Conservation (phyloP, 2,797 vertebrate genomes). For the Petrocephalus sullivani region DNA sequence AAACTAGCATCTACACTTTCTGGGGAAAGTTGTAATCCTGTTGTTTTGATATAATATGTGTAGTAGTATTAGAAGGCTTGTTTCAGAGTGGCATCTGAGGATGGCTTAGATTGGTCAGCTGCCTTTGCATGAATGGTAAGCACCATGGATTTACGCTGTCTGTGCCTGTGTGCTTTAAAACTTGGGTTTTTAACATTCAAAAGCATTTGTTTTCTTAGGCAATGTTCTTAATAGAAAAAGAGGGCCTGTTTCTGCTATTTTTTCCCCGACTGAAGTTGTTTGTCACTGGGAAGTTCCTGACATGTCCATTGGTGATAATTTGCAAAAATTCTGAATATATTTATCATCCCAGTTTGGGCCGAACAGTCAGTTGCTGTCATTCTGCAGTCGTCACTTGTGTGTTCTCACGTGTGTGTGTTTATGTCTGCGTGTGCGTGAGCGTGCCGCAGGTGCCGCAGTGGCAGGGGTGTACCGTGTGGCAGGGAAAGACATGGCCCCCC, state of each 20-base stretch:
- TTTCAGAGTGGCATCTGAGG: background rate
- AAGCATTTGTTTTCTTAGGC: background rate
- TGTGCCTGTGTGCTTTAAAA: background rate
- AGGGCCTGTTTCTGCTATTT: background rate
- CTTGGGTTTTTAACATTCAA: background rate
- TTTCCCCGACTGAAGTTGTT: background rate
- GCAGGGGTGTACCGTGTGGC: slow-evolving; percentile 95
- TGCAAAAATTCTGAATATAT: background rate
- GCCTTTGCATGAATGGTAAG: background rate
- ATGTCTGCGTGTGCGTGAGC: slow-evolving; percentile 1
- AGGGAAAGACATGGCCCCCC: slow-evolving; percentile 90
- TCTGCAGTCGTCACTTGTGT: background rate
- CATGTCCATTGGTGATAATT: background rate
- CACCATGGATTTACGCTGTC: background rate
- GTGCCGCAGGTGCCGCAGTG: slow-evolving; percentile 77
- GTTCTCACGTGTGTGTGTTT: background rate
- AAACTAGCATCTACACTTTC: background rate
- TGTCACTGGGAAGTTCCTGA: background rate
- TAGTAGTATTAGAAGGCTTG: background rate
- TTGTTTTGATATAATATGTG: background rate
- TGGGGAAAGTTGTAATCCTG: background rate
- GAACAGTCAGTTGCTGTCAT: background rate
- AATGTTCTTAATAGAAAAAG: background rate
- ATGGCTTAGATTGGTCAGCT: background rate
- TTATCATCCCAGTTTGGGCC: background rate